Conservation (phyloP, 2,797 vertebrate genomes). For the Malacoraja senta region DNA sequence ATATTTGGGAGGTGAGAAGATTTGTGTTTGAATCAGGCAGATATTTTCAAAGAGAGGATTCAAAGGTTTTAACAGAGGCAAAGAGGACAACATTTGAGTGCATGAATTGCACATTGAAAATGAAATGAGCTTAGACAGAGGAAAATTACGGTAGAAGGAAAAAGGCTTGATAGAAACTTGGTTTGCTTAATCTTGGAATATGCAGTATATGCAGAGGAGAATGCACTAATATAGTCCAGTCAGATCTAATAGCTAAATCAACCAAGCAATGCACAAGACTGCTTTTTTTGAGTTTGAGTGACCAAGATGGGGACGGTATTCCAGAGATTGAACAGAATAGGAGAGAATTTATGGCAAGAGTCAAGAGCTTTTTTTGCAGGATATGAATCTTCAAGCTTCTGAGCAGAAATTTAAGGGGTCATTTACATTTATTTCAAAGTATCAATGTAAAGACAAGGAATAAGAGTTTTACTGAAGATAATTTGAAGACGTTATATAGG, state of each 20-base stretch:
- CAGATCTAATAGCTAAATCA: background rate
- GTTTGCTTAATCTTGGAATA: background rate
- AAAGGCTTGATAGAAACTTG: background rate
- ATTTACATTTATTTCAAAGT: background rate
- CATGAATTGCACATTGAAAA: background rate
- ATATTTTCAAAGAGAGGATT: background rate
- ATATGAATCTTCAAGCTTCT: background rate
- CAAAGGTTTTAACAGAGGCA: background rate
- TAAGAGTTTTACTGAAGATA: background rate
- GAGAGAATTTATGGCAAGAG: background rate
- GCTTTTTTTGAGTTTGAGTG: background rate
- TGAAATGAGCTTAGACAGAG: background rate
- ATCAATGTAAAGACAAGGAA: background rate
- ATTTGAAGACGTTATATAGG: background rate
- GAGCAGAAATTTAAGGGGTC: background rate
- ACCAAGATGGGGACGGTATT: background rate
- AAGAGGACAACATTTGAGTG: background rate
- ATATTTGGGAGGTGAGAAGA: background rate
- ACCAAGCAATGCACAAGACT: background rate
- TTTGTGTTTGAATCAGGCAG: background rate
- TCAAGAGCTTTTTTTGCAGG: background rate
- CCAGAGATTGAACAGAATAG: background rate
- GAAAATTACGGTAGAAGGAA: background rate
- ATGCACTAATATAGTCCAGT: background rate
- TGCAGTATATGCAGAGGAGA: background rate